Conservation (phyloP, 1,140 invertebrate genomes). For the Lasioglossum albipes region DNA sequence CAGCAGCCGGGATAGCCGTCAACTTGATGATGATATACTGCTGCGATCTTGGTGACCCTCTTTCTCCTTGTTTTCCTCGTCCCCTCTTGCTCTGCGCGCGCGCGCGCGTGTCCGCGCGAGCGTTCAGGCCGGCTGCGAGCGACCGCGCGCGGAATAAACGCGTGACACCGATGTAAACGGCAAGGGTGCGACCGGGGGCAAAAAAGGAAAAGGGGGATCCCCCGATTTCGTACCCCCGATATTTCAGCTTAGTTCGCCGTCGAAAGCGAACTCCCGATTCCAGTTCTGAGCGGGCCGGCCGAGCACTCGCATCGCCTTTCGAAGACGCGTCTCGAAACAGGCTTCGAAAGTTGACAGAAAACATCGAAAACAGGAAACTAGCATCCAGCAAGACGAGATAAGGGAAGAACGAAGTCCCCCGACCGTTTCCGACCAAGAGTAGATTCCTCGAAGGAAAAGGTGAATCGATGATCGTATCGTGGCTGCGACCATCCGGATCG, state of each 20-base stretch:
- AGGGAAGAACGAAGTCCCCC: neutral
- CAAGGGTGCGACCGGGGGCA: conserved; percentile 57
- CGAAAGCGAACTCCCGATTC: conserved; percentile 53
- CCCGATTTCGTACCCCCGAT: conserved; percentile 58
- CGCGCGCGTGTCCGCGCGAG: neutral
- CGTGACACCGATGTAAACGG: conserved; percentile 45
- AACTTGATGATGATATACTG: conserved; percentile 79
- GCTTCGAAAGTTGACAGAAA: neutral
- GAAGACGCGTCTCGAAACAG: neutral
- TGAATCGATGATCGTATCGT: conserved; percentile 23
- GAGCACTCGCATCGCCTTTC: conserved; percentile 62
- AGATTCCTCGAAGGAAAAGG: neutral
- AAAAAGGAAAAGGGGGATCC: conserved; percentile 66
- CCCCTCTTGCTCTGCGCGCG: conserved; percentile 28
- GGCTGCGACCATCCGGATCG: conserved; percentile 25
- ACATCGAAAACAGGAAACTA: neutral
- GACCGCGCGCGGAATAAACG: conserved; percentile 51
- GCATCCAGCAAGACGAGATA: neutral
- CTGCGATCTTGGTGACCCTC: conserved; percentile 63
- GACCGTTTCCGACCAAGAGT: neutral
- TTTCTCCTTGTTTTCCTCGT: conserved; percentile 50
- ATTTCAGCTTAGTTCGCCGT: conserved; percentile 51
- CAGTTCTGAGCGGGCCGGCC: conserved; percentile 74
- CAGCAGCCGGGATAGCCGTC: conserved; percentile 65
- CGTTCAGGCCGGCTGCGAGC: conserved; percentile 21